phyloP scores from a whole-genome alignment of 2,797 vertebrate genomes.

The Periophthalmus magnuspinnatus region DNA sequence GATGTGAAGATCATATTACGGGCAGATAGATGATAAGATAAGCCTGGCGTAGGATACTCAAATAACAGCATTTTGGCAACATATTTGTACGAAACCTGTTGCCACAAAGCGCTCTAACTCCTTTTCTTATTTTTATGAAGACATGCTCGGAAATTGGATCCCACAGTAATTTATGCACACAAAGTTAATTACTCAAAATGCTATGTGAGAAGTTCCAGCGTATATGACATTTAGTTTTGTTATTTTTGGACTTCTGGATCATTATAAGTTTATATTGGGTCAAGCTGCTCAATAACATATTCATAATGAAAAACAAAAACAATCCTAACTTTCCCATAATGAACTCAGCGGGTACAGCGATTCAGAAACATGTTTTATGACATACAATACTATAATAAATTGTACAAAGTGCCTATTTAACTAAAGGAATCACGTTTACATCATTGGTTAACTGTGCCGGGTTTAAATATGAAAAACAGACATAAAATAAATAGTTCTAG shows the following conservation, averaged over 20 bases:
- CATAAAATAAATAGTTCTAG: background rate
- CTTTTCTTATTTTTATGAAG: conserved; percentile 25
- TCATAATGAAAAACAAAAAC: background rate
- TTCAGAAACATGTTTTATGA: too few relatives aligned
- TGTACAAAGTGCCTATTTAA: background rate
- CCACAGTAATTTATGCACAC: conserved; percentile 43
- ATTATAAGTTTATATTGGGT: background rate
- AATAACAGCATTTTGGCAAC: conserved; percentile 43
- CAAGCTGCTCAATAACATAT: background rate
- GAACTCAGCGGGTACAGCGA: too few relatives aligned
- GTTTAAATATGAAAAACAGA: background rate
- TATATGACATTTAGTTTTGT: conserved; percentile 26
- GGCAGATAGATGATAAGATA: conserved; percentile 29
- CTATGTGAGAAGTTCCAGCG: conserved; percentile 26
- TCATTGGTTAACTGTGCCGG: background rate
- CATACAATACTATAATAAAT: too few relatives aligned
- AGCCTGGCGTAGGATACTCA: conserved; percentile 33
- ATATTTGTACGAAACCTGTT: conserved; percentile 18
- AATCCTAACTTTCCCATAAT: too few relatives aligned
- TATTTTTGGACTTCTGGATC: background rate
- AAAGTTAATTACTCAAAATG: conserved; percentile 29
- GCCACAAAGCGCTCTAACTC: conserved; percentile 44
- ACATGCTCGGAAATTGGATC: conserved; percentile 22
- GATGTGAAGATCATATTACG: conserved; percentile 48
- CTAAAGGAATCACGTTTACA: background rate